Evolutionary conservation across 2,888 invertebrate species (phyloP).

Genomic region (Microplitis deprimator): DNA sequence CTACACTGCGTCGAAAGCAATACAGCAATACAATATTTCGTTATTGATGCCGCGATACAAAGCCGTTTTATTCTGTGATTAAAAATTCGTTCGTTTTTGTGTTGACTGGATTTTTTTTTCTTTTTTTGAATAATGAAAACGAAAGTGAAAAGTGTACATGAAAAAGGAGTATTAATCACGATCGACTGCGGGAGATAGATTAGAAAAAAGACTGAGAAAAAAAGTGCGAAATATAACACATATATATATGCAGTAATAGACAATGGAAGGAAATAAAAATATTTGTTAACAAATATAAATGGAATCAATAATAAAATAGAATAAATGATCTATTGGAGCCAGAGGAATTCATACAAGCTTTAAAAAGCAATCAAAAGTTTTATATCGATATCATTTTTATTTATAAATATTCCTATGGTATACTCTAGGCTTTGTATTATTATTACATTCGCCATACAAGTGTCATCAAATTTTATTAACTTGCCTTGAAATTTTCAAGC

Average conservation of each 20-base stretch:
- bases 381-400: not conserved
- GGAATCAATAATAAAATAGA: not conserved
- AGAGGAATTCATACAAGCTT: not conserved
- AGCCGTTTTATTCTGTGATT: slow-evolving; percentile 32
- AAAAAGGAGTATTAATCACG: slow-evolving; percentile 19
- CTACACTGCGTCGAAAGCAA: not conserved
- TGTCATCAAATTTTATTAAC: no score
- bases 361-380: not conserved
- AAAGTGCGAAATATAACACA: not conserved
- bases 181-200: not conserved
- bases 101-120: slow-evolving; percentile 9
- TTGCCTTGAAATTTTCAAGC: no score
- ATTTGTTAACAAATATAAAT: not conserved
- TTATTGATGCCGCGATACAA: slow-evolving; percentile 26
- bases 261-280: not conserved
- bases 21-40: slow-evolving; percentile 6
- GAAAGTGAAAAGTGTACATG: not conserved
- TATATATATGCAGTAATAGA: not conserved
- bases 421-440: no score
- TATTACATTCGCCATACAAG: no score
- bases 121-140: slow-evolving; percentile 2
- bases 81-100: slow-evolving; percentile 37
- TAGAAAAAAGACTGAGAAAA: not conserved
- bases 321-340: not conserved
- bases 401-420: no score